Evolutionary conservation across 2,797 vertebrate genomes (phyloP).

Genomic region (Geotria australis): DNA sequence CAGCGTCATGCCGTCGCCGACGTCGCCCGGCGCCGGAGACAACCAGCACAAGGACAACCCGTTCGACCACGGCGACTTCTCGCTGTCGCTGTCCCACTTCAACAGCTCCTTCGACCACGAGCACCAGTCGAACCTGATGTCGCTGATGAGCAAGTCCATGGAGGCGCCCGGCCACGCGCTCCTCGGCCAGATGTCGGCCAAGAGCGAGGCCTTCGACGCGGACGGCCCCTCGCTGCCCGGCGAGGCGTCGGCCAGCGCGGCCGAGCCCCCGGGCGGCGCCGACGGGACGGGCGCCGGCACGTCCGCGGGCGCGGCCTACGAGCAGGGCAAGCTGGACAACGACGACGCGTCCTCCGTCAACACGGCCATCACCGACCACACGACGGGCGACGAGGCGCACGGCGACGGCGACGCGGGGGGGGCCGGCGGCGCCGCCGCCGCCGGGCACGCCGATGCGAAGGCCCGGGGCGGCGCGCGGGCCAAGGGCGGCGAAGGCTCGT

Average conservation of each 20-base stretch:
- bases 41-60: slow-evolving; percentile 67
- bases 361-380: slow-evolving; percentile 92
- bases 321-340: slow-evolving; percentile 78
- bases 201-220: slow-evolving; percentile 34
- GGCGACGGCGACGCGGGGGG: slow-evolving; percentile 75
- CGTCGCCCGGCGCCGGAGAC: slow-evolving; percentile 49
- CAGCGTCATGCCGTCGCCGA: slow-evolving; percentile 49
- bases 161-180: slow-evolving; percentile 70
- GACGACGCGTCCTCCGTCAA: slow-evolving; percentile 98
- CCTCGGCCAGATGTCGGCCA: slow-evolving; percentile 84
- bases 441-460: slow-evolving; percentile 36
- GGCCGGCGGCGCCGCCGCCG: slow-evolving; percentile 26
- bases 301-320: slow-evolving; percentile 69
- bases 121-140: slow-evolving; percentile 55
- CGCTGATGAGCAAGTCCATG: slow-evolving; percentile 66
- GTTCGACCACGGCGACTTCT: slow-evolving; percentile 42
- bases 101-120: slow-evolving; percentile 27
- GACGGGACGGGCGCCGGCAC: slow-evolving; percentile 80
- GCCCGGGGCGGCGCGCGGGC: slow-evolving; percentile 49
- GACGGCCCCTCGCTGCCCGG: neutral
- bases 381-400: slow-evolving; percentile 85
- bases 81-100: slow-evolving; percentile 29
- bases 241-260: neutral
- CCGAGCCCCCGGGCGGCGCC: slow-evolving; percentile 9
- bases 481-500: slow-evolving; percentile 41